Evolutionary conservation across 2,888 invertebrate species (phyloP), one percentile per base, ranked within the genome.

Genomic region (Nemoura dubitans): DNA sequence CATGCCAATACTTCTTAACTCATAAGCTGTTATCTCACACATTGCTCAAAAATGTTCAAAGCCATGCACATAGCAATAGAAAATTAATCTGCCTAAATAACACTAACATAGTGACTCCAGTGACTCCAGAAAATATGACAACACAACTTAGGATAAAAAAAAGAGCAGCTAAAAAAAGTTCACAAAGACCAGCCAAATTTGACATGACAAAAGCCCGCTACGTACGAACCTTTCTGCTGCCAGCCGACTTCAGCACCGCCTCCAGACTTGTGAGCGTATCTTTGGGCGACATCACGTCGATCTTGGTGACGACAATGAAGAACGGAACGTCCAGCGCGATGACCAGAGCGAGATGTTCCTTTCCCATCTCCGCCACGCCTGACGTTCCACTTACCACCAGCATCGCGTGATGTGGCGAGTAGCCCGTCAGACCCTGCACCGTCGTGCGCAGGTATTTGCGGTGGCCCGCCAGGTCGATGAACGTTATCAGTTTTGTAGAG

Each of bases 391-490:
- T 97, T 83, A 97, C 95, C 92, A 96, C 96, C 85, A 98, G 93
- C 95, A 98, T 95, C 43, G 96, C 97, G 91, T 96, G 97, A 92
- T 99, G 98, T 0, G 98, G 98, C 0, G 95, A 96, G 92, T 98
- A 98, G 0, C 98, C 98, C 3, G 97, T 97, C 76, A 99, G 93
- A 0, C 99, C 99, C 91, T 98, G 96, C 76, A 99, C 95, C 0
- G 99, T 99, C 85, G 99, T 99, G 88, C 97, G 94, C 91, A 99
- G 94, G 91, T 99, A 99, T 91, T 99, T 98, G 89, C 96, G 95
- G 92, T 99, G 98, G 0, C 99, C 99, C 2, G 99, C 99, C 89
- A 99, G 93, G 92, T 99, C 99, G 90, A 99, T 95, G 90, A 98
- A 97, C 0, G 98, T 98, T 0, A 99, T 96, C 42, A 99, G 92